A percentile compares a stretch with the other conserved stretches of the same genome.
Evolutionary conservation across 2,888 invertebrate genomes (phyloP).

Genomic region (Tiphia femorata): DNA sequence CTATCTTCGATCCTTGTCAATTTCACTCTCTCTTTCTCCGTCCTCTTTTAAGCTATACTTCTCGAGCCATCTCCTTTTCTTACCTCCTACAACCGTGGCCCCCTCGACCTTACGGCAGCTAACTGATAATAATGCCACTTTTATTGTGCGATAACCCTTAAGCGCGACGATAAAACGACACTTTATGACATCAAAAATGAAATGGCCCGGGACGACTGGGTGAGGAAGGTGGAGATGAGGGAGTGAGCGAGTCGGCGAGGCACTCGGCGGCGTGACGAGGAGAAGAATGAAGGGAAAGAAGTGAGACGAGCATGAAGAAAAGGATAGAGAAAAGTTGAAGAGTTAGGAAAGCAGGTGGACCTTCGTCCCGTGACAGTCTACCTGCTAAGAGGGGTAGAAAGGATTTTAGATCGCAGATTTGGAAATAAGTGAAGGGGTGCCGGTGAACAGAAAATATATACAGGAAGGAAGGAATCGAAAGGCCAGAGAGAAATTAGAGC

Average conservation of each 20-base stretch:
- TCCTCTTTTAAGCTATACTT: constrained; percentile 40
- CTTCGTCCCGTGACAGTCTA: not conserved
- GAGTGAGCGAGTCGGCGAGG: constrained; percentile 12
- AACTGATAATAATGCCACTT: constrained; percentile 69
- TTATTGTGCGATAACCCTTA: constrained; percentile 69
- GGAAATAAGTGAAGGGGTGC: too few species aligned
- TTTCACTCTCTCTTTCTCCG: constrained; percentile 30
- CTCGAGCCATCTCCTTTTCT: constrained; percentile 20
- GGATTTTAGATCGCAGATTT: too few species aligned
- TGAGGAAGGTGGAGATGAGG: constrained; percentile 13
- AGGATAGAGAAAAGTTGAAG: not conserved
- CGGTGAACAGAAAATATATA: too few species aligned
- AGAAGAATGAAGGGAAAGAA: constrained; percentile 10
- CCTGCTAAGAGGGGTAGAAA: too few species aligned
- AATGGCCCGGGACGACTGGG: constrained; percentile 54
- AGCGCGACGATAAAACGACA: constrained; percentile 65
- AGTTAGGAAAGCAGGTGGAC: constrained; percentile 17
- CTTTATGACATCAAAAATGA: constrained; percentile 66
- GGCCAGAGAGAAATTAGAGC: too few species aligned
- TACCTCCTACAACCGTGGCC: constrained; percentile 21
- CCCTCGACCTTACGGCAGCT: constrained; percentile 54
- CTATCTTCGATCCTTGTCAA: constrained; percentile 24
- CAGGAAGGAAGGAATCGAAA: too few species aligned
- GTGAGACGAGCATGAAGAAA: not conserved
- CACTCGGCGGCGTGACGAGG: not conserved